Conservation (phyloP, 2,113 vertebrate species). For the Nycticryphes semicollaris region DNA sequence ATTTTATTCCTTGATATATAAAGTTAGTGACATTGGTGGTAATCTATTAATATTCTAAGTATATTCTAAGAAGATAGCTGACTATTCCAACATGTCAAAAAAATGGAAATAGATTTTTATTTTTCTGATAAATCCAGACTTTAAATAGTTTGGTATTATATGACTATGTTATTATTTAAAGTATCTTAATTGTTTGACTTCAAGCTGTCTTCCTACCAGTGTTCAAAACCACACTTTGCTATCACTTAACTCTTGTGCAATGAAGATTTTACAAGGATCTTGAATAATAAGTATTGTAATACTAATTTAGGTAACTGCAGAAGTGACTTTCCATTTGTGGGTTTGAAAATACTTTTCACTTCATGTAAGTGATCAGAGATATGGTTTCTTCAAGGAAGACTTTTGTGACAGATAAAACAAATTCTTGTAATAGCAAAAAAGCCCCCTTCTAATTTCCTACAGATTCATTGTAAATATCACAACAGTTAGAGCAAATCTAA, state of each 20-base stretch:
- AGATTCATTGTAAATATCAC: not conserved
- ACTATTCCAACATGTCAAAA: not conserved
- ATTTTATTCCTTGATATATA: not conserved
- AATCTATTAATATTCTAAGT: not conserved
- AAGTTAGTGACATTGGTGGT: not conserved
- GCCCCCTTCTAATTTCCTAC: not conserved
- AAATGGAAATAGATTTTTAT: not conserved
- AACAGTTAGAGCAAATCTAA: not conserved
- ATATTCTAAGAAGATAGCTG: not conserved
- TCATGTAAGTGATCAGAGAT: not conserved
- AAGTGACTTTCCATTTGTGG: not conserved
- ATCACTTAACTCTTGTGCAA: not conserved
- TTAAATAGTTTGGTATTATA: not conserved
- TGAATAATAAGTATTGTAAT: not conserved
- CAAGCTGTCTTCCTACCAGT: not conserved
- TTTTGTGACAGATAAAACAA: not conserved
- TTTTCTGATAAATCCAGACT: not conserved
- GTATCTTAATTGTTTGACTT: not conserved
- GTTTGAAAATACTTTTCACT: not conserved
- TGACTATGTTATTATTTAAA: not conserved
- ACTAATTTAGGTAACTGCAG: not conserved
- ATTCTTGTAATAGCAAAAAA: not conserved
- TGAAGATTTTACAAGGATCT: not conserved
- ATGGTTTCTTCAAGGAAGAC: not conserved
- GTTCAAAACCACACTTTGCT: not conserved